Percentiles rank a stretch among this genome's conserved stretches.
phyloP scores from a whole-genome alignment of 1,140 invertebrate genomes.

The Aphelenchoides fujianensis region DNA sequence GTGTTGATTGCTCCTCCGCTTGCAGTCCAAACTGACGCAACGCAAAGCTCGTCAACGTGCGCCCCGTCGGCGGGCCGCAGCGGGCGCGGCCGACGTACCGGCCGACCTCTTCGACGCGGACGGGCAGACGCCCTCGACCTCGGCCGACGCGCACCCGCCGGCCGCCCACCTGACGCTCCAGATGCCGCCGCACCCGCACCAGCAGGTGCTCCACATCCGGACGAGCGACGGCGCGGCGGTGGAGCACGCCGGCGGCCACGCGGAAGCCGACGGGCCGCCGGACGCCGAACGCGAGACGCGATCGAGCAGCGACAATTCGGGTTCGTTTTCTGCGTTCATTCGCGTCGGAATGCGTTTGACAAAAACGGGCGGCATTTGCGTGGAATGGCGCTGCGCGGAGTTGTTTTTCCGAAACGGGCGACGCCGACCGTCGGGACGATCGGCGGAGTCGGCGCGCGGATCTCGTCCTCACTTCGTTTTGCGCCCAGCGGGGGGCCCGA shows the following conservation, averaged over 20 bases:
- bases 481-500: neutral
- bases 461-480: no score
- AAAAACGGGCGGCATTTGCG: neutral
- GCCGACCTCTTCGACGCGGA: neutral
- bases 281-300: neutral
- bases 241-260: neutral
- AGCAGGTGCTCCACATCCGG: slow-evolving; percentile 1
- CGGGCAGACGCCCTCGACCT: neutral
- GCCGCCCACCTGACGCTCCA: neutral
- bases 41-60: neutral
- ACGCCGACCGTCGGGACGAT: neutral
- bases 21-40: slow-evolving; percentile 15
- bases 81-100: neutral
- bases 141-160: neutral
- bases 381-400: neutral
- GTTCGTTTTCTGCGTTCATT: neutral
- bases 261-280: neutral
- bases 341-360: no score
- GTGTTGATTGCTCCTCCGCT: neutral
- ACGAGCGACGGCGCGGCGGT: neutral
- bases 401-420: neutral
- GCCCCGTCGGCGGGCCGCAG: neutral
- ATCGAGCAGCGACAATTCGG: neutral
- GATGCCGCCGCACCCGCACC: neutral
- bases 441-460: neutral